Conservation (phyloP, 2,888 invertebrate species). For the Orthosia cruda region DNA sequence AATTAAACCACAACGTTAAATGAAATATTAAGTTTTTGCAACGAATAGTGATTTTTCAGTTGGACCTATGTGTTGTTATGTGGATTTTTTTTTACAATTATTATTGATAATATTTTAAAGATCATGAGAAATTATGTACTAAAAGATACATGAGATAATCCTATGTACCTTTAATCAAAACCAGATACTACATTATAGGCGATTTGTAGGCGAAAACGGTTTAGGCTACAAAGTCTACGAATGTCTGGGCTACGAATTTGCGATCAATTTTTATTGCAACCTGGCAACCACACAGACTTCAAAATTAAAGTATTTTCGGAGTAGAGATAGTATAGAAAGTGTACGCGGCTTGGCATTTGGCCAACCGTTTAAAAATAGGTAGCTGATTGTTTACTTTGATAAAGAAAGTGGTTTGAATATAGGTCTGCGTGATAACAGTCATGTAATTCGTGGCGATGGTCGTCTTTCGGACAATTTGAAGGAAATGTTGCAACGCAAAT, state of each 20-base stretch:
- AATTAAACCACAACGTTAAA: slow-evolving; percentile 26
- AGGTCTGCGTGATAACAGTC: slow-evolving; percentile 69
- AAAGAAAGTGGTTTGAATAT: slow-evolving; percentile 74
- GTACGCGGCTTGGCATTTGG: slow-evolving; percentile 64
- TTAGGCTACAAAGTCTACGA: slow-evolving; percentile 10
- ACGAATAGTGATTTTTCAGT: slow-evolving; percentile 7
- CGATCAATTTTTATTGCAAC: slow-evolving; percentile 32
- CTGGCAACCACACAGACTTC: slow-evolving; percentile 43
- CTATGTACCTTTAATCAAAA: neutral
- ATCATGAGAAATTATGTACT: neutral
- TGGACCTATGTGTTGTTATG: neutral
- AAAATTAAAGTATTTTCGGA: slow-evolving; percentile 51
- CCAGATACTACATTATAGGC: neutral
- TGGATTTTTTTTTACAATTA: slow-evolving; percentile 3
- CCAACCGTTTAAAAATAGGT: slow-evolving; percentile 68
- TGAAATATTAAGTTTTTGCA: slow-evolving; percentile 19
- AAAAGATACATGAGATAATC: neutral
- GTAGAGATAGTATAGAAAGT: slow-evolving; percentile 64
- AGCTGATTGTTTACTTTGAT: slow-evolving; percentile 72
- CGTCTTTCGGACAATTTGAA: slow-evolving; percentile 37
- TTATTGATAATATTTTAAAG: neutral
- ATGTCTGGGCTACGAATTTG: slow-evolving; percentile 7
- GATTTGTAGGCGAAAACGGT: slow-evolving; percentile 11
- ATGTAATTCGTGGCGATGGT: slow-evolving; percentile 8
- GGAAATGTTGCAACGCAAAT: slow-evolving; percentile 44